A percentile compares a stretch with the other conserved stretches of the same genome.
Conservation (phyloP, 2,797 vertebrate genomes). For the Coracias cyanogaster region DNA sequence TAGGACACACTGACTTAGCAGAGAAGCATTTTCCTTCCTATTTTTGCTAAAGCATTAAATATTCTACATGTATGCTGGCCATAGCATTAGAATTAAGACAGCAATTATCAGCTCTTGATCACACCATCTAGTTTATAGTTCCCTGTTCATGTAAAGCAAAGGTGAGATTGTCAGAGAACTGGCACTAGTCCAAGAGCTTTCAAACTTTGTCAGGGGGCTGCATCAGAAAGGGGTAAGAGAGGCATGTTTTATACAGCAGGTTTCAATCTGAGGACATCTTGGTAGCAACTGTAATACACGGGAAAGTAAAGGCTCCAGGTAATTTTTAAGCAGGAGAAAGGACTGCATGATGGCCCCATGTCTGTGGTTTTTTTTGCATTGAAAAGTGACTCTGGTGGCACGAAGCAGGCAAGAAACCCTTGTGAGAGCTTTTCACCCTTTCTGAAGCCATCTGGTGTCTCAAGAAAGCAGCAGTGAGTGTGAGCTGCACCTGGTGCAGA, state of each 20-base stretch:
- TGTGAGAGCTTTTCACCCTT: not conserved
- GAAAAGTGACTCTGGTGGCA: too few species aligned
- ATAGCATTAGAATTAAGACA: conserved; percentile 12
- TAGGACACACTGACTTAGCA: conserved; percentile 21
- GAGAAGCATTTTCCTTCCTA: conserved; percentile 21
- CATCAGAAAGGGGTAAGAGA: not conserved
- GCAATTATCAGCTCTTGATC: conserved; percentile 36
- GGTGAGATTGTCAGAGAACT: not conserved
- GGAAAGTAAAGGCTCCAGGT: not conserved
- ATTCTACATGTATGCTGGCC: not conserved
- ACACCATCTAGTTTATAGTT: not conserved
- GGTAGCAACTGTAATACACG: not conserved
- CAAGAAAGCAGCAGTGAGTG: rapidly evolving
- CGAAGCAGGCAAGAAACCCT: not conserved
- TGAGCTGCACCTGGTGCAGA: not conserved
- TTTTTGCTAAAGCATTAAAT: conserved; percentile 34
- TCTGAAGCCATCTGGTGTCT: not conserved
- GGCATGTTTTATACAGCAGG: not conserved
- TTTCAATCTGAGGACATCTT: not conserved
- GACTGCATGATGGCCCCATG: rapidly evolving
- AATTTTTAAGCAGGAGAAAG: not conserved
- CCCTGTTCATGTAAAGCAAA: not conserved
- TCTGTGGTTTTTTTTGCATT: not conserved
- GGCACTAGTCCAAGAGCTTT: not conserved
- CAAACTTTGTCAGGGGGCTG: not conserved